Evolutionary conservation across 2,888 invertebrate species (phyloP).

Genomic region (Nomada goodeniana): DNA sequence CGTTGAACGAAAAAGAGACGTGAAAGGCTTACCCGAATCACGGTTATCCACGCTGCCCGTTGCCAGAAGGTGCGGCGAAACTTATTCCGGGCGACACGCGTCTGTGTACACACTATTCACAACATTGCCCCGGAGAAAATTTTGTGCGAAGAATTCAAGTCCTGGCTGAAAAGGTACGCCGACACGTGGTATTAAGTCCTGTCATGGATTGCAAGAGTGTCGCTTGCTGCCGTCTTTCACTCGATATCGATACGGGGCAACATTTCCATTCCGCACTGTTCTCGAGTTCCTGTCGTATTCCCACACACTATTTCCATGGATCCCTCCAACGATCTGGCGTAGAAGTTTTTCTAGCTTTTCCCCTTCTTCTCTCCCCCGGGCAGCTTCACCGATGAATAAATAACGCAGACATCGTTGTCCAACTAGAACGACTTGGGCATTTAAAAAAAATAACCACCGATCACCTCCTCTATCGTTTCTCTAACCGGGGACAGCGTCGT

Average conservation of each 20-base stretch:
- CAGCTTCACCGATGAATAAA: not conserved
- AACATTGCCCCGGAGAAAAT: slow-evolving; percentile 11
- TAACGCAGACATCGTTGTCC: too few relatives aligned
- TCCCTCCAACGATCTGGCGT: not conserved
- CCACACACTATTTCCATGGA: slow-evolving; percentile 55
- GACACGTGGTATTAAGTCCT: slow-evolving; percentile 58
- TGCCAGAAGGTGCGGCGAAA: not conserved
- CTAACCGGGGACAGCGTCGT: not conserved
- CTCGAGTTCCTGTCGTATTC: slow-evolving; percentile 34
- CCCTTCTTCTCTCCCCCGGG: not conserved
- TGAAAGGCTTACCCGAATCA: slow-evolving; percentile 18
- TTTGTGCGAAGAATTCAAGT: not conserved
- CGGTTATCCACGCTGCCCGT: not conserved
- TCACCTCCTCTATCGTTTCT: too few relatives aligned
- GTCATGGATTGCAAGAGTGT: slow-evolving; percentile 49
- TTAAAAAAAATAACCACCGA: too few relatives aligned
- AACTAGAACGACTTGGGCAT: too few relatives aligned
- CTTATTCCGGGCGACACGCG: slow-evolving; percentile 14
- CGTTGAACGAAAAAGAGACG: not conserved
- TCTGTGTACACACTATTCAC: slow-evolving; percentile 35
- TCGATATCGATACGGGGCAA: slow-evolving; percentile 8
- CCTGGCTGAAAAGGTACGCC: slow-evolving; percentile 17
- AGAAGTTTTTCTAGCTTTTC: too few relatives aligned
- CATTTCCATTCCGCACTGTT: slow-evolving; percentile 29
- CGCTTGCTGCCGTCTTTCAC: slow-evolving; percentile 32